These are phyloP conservation scores for Sthenelais limicola DNA, from an alignment of 2,888 invertebrate species.

Conservation along the genomic window DNA sequence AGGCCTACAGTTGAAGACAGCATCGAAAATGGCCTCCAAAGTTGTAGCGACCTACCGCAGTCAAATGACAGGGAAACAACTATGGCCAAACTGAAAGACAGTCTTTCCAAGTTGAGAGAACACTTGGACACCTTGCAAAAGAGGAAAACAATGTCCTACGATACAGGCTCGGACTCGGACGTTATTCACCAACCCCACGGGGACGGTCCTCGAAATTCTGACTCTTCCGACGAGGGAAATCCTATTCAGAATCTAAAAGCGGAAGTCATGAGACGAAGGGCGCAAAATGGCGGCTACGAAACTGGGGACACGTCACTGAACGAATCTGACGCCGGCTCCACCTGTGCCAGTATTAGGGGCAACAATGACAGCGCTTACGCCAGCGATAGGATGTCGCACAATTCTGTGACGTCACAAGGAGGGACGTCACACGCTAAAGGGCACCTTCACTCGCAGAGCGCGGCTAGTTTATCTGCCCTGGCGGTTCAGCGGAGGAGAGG, in stretches of 20 bases:
- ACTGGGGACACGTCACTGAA: conserved; percentile 37
- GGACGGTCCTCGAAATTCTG: background rate
- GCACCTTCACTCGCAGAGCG: no score
- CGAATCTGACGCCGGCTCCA: conserved; percentile 37
- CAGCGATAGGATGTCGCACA: conserved; percentile 37
- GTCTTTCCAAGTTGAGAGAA: conserved; percentile 31
- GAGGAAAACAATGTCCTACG: conserved; percentile 19
- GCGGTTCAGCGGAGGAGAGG: background rate
- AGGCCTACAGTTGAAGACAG: background rate
- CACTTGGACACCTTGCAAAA: conserved; percentile 40
- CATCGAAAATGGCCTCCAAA: background rate
- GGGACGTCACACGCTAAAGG: conserved; percentile 4
- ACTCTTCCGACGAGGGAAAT: background rate
- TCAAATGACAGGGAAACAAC: conserved; percentile 25
- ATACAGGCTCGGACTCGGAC: background rate
- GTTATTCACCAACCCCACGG: conserved; percentile 1
- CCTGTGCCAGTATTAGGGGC: conserved; percentile 16
- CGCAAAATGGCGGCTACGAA: conserved; percentile 19
- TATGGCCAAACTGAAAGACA: conserved; percentile 36
- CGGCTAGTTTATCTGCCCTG: no score
- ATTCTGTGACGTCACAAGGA: conserved; percentile 11
- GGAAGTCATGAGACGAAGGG: background rate
- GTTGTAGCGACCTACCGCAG: conserved; percentile 1
- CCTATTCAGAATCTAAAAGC: background rate
- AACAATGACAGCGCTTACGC: conserved; percentile 43